Conservation (phyloP, 2,797 vertebrate genomes). For the Acrocephalus scirpaceus region DNA sequence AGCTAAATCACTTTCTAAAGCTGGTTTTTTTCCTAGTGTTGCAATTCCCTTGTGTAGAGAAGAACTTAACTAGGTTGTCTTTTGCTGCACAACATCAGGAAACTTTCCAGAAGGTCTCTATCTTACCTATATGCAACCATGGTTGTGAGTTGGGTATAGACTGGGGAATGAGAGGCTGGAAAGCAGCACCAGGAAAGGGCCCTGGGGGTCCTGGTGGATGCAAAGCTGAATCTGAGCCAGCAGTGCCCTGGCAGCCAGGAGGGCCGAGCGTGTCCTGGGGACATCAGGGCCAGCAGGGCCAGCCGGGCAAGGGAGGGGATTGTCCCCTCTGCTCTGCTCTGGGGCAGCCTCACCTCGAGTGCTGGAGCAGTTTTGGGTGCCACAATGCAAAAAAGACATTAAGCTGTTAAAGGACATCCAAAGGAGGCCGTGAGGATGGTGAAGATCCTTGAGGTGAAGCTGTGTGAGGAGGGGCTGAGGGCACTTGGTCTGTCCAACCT, state of each 20-base stretch:
- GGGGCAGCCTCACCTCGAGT: rapidly evolving
- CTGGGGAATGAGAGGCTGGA: neutral
- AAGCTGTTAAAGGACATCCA: rapidly evolving
- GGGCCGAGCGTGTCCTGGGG: neutral
- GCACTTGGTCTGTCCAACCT: rapidly evolving
- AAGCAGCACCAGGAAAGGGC: rapidly evolving
- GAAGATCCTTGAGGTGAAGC: neutral
- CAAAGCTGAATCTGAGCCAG: neutral
- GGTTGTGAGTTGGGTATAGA: too few relatives aligned
- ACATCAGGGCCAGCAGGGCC: rapidly evolving
- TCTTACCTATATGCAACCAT: neutral
- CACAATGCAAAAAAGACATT: neutral
- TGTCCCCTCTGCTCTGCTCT: neutral
- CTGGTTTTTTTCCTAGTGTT: neutral
- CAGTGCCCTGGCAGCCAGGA: neutral
- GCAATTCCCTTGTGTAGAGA: neutral
- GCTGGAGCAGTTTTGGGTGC: neutral
- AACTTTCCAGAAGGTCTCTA: neutral
- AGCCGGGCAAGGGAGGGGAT: rapidly evolving
- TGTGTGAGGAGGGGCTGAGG: rapidly evolving
- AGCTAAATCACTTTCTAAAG: neutral
- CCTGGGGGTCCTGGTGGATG: neutral
- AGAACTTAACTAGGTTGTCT: neutral
- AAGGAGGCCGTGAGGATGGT: neutral
- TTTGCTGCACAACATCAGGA: neutral